A percentile compares a stretch with the other conserved stretches of the same genome.
These are phyloP conservation scores for Habroteleia sp. DNA, from an alignment of 2,888 invertebrate species.

Conservation along the genomic window DNA sequence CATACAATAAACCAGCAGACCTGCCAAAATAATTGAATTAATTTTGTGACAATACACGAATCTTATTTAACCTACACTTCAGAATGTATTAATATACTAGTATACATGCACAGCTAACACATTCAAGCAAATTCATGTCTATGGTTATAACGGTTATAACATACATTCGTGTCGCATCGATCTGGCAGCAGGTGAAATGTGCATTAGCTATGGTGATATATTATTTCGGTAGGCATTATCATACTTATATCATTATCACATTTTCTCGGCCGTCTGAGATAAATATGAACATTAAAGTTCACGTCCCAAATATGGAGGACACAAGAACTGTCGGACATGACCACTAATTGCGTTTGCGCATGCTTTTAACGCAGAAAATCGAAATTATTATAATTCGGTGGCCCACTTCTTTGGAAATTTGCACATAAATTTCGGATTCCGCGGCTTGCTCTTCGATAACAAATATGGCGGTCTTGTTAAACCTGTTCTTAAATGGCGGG, in stretches of 20 bases:
- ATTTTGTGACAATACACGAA: background rate
- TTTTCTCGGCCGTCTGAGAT: conserved; percentile 38
- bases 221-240: conserved; percentile 73
- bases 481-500: conserved; percentile 27
- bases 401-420: too few species aligned
- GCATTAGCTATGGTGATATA: conserved; percentile 70
- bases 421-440: background rate
- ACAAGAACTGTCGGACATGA: background rate
- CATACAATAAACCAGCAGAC: background rate
- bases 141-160: conserved; percentile 38
- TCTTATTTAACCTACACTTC: conserved; percentile 16
- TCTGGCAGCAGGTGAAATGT: conserved; percentile 70
- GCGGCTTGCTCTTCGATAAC: background rate
- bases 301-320: background rate
- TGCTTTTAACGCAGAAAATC: background rate
- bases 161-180: conserved; percentile 50
- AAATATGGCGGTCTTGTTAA: conserved; percentile 23
- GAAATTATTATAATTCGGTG: conserved; percentile 14
- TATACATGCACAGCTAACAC: background rate
- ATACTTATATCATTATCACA: conserved; percentile 43
- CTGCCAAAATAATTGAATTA: conserved; percentile 2
- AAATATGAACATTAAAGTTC: conserved; percentile 28
- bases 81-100: background rate
- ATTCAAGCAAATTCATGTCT: conserved; percentile 15
- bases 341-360: background rate